A percentile compares a stretch with the other conserved stretches of the same genome.
phyloP scores from a whole-genome alignment of 2,113 vertebrate genomes.

The Benitochromis conjunctus region DNA sequence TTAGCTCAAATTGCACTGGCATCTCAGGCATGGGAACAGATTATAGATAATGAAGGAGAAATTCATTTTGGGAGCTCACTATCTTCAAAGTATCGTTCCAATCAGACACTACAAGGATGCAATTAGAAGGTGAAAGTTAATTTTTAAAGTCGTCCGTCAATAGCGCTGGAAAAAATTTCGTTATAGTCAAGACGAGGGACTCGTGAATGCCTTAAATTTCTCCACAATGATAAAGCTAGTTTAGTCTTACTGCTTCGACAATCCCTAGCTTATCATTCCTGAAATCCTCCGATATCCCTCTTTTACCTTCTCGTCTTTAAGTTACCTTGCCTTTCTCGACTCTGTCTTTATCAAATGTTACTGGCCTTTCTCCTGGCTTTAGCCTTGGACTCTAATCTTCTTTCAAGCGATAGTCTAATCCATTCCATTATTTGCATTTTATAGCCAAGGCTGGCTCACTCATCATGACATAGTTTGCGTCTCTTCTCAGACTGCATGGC shows the following conservation, averaged over 20 bases:
- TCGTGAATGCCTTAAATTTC: slow-evolving; percentile 47
- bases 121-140: slow-evolving; percentile 32
- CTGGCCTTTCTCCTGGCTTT: slow-evolving; percentile 54
- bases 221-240: slow-evolving; percentile 47
- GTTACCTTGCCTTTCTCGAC: slow-evolving; percentile 41
- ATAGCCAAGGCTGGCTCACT: slow-evolving; percentile 54
- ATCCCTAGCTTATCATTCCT: slow-evolving; percentile 53
- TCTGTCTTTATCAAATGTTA: slow-evolving; percentile 57
- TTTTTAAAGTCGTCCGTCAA: slow-evolving; percentile 22
- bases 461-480: slow-evolving; percentile 21
- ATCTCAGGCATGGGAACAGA: slow-evolving; percentile 46
- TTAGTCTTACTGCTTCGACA: slow-evolving; percentile 46
- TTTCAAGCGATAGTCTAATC: slow-evolving; percentile 68
- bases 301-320: slow-evolving; percentile 48
- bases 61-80: slow-evolving; percentile 29
- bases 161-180: slow-evolving; percentile 28
- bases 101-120: slow-evolving; percentile 4
- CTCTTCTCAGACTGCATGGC: not conserved
- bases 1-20: slow-evolving; percentile 41
- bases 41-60: slow-evolving; percentile 46
- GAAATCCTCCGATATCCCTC: slow-evolving; percentile 60
- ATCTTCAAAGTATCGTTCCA: slow-evolving; percentile 48
- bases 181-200: not conserved
- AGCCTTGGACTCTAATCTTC: slow-evolving; percentile 72
- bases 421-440: slow-evolving; percentile 74